A percentile compares a stretch with the other conserved stretches of the same genome.
Evolutionary conservation across 37 sponge, comb jelly and placozoan genomes (phyloP).

Genomic region (Cladorhizidae sp.): DNA sequence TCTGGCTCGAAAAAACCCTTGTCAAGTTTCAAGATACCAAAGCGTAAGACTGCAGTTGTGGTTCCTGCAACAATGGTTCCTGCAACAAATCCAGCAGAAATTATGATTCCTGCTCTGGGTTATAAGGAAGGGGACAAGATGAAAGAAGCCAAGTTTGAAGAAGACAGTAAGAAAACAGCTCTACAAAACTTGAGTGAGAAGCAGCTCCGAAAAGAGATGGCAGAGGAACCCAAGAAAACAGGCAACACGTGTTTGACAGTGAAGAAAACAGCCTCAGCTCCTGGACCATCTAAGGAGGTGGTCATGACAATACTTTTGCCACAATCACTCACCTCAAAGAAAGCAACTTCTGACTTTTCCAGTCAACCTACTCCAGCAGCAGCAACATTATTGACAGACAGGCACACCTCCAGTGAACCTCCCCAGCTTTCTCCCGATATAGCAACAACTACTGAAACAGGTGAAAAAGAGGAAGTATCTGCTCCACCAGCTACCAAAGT

Average conservation of each 20-base stretch:
- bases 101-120: slow-evolving; percentile 11
- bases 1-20: slow-evolving; percentile 5
- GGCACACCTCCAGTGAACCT: too few relatives aligned
- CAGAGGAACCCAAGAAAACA: background rate
- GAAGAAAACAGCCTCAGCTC: background rate
- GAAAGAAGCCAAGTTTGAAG: background rate
- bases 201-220: background rate
- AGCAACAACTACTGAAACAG: too few relatives aligned
- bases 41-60: slow-evolving; percentile 9
- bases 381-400: too few relatives aligned
- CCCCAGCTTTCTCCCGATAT: too few relatives aligned
- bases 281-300: background rate
- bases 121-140: background rate
- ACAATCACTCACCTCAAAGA: too few relatives aligned
- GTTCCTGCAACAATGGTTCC: background rate
- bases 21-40: slow-evolving; percentile 37
- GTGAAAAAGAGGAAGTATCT: too few relatives aligned
- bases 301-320: background rate
- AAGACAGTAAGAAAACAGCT: too few relatives aligned
- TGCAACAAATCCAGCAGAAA: background rate
- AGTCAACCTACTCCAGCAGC: too few relatives aligned
- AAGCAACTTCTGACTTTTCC: background rate
- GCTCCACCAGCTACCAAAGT: too few relatives aligned
- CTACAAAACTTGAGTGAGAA: too few relatives aligned
- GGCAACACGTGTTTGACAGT: background rate